phyloP scores from a whole-genome alignment of 1,140 invertebrate species.

The Listronotus bonariensis region DNA sequence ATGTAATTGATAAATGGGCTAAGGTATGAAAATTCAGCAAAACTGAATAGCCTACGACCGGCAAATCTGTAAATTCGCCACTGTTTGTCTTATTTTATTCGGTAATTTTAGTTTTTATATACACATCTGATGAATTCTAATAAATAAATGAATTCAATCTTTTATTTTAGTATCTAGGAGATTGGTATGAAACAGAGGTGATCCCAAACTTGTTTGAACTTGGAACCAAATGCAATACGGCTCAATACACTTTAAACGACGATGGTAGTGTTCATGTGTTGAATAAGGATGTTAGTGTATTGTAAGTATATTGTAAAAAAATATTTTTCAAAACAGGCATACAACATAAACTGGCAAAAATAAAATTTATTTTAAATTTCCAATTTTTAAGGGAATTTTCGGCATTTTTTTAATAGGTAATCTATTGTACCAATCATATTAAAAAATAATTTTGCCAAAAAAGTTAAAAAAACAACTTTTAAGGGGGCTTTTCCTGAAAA shows the following conservation, averaged over 20 bases:
- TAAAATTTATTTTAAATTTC: background rate
- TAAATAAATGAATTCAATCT: background rate
- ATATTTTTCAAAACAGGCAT: background rate
- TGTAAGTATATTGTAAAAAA: background rate
- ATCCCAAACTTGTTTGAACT: background rate
- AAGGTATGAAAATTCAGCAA: too few relatives aligned
- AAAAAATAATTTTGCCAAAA: too few relatives aligned
- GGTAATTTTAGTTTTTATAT: too few relatives aligned
- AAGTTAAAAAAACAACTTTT: too few relatives aligned
- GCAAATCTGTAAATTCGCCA: too few relatives aligned
- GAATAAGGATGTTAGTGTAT: background rate
- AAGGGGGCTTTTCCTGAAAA: too few relatives aligned
- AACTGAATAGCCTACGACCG: too few relatives aligned
- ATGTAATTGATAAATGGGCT: too few relatives aligned
- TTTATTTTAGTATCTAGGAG: constrained; percentile 1
- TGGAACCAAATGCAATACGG: background rate
- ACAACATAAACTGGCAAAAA: background rate
- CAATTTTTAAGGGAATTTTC: too few relatives aligned
- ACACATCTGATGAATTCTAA: background rate
- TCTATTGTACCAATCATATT: too few relatives aligned
- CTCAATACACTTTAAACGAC: background rate
- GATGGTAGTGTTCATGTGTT: background rate
- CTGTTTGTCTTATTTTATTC: too few relatives aligned
- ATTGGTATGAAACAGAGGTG: background rate
- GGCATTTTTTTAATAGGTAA: too few relatives aligned